Evolutionary conservation across 64 coral and sea anemone genomes (phyloP), one percentile per base, ranked within the genome.

Genomic region (Montipora sp.): DNA sequence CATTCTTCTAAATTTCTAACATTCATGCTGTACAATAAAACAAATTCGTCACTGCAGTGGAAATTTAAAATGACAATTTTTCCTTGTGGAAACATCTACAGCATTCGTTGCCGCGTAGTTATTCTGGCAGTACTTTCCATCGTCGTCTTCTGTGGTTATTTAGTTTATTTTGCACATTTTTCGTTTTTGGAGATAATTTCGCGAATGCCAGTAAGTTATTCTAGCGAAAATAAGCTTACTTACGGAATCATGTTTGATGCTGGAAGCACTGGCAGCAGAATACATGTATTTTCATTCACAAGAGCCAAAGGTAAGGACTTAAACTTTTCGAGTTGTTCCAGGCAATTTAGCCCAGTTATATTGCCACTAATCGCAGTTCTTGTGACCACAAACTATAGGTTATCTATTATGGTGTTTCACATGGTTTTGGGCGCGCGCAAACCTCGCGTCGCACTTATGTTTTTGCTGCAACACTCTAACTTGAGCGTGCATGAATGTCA

Each of bases 171-270:
- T 49, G 43, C 6, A 18, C 7, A 84, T 2, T 4, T 70, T 69
- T 80, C 78, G 18, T 58, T 80, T 59, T 49, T 36, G 59, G 68
- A 22, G 59, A 27, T 65, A 9, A 48, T 47, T n/a, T 68, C 5
- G 0, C 7, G 18, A 16, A 3, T 47, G 8, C 36, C 43, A 20
- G 16, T 3, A 70, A 16, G 13, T 8, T 46, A 66, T 45, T 84
- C 46, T 49, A 69, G 16, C 11, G 2, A 61, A 8, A 45, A n/a
- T 66, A 47, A 36, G 36, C 36, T 2, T 36, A 36, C 48, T 21
- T 91, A 91, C 83, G 92, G 95, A 24, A 94, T 97, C 59, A 97
- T 97, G 95, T 97, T 99, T 85, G 97, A 99, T 75, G 97, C 97
- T 71, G 97, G 97, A 21, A 99, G 97, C 47, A 99, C 97, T 7